Percentiles rank a stretch among this genome's conserved stretches.
Evolutionary conservation across 2,797 vertebrate genomes (phyloP).

Genomic region (Danio albolineatus): DNA sequence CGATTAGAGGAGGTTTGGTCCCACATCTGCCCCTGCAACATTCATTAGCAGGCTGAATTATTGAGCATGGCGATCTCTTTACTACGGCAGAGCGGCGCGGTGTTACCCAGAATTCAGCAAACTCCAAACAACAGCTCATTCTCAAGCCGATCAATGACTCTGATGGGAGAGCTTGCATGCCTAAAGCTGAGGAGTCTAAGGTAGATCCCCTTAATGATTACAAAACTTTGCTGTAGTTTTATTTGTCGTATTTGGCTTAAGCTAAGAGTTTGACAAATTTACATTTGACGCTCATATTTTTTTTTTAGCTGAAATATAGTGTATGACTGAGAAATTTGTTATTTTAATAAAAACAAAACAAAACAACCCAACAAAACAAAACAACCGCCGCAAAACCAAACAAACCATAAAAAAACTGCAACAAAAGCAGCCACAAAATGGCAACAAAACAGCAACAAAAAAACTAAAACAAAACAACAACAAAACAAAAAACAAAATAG

Average conservation of each 20-base stretch:
- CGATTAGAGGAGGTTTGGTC: conserved; percentile 88
- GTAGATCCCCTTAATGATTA: not conserved
- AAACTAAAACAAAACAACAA: too few species aligned
- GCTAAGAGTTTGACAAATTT: too few species aligned
- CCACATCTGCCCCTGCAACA: conserved; percentile 87
- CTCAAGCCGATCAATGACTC: conserved; percentile 7
- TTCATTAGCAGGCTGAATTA: conserved; percentile 92
- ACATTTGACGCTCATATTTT: too few species aligned
- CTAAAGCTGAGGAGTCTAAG: conserved; percentile 13
- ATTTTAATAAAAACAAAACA: too few species aligned
- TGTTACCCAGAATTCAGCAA: conserved; percentile 75
- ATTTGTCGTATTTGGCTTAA: not conserved
- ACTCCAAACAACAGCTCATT: conserved; percentile 2
- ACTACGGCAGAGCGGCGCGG: conserved; percentile 75
- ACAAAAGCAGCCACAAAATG: too few species aligned
- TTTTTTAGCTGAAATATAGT: too few species aligned
- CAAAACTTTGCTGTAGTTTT: not conserved
- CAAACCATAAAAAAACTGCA: too few species aligned
- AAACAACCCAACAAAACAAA: too few species aligned
- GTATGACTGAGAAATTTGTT: too few species aligned
- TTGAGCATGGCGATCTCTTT: conserved; percentile 89
- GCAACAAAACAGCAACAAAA: too few species aligned
- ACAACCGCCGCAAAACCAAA: too few species aligned
- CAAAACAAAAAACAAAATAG: too few species aligned
- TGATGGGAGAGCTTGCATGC: not conserved